Conservation (phyloP, 2,888 invertebrate genomes). For the Pterostichus madidus region DNA sequence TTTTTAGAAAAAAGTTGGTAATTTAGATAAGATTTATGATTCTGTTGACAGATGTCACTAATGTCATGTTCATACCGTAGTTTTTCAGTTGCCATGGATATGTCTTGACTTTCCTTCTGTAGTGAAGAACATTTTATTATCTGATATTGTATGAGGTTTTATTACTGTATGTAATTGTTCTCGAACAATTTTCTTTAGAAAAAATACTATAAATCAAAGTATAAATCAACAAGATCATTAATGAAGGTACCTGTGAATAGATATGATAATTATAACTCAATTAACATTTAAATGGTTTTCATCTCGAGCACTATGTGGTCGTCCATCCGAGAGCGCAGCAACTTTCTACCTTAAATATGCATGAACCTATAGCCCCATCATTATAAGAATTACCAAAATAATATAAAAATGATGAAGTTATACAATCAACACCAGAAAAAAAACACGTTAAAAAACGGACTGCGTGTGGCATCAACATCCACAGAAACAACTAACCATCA, state of each 20-base stretch:
- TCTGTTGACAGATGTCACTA: too few species aligned
- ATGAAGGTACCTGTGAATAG: conserved; percentile 7
- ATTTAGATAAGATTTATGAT: too few species aligned
- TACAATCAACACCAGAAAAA: conserved; percentile 8
- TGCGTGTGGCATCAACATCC: conserved; percentile 49
- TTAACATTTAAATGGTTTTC: background rate
- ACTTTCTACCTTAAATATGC: background rate
- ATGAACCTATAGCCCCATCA: background rate
- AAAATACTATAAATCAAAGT: background rate
- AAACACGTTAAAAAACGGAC: conserved; percentile 1
- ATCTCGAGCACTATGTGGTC: too few species aligned
- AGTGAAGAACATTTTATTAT: too few species aligned
- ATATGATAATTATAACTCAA: conserved; percentile 17
- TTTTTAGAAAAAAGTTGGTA: too few species aligned
- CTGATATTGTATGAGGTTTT: too few species aligned
- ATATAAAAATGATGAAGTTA: conserved; percentile 33
- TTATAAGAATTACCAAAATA: conserved; percentile 4
- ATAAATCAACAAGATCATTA: conserved; percentile 32
- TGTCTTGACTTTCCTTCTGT: too few species aligned
- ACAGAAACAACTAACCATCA: conserved; percentile 54
- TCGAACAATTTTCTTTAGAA: too few species aligned
- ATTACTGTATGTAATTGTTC: too few species aligned
- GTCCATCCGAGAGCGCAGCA: too few species aligned
- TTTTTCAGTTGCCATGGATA: too few species aligned
- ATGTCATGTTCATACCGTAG: too few species aligned